Percentiles rank a stretch among this genome's conserved stretches.
These are phyloP conservation scores for Sylvicola fuscatus DNA, from an alignment of 2,888 invertebrate genomes.

Conservation along the genomic window DNA sequence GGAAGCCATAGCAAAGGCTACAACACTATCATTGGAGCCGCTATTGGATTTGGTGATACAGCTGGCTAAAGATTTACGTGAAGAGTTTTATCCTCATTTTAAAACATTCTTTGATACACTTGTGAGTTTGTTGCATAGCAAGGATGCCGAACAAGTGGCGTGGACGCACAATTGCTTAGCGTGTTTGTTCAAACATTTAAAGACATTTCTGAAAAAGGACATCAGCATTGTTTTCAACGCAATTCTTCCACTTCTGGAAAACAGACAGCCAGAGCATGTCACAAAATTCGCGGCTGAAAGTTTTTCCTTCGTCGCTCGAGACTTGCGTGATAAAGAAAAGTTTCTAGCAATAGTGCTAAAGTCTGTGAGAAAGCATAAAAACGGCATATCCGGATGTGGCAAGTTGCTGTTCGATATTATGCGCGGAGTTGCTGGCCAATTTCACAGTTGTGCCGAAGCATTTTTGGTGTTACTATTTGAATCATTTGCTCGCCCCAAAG, in stretches of 20 bases:
- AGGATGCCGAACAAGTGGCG: slow-evolving; percentile 70
- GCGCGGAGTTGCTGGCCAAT: slow-evolving; percentile 60
- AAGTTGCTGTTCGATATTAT: slow-evolving; percentile 75
- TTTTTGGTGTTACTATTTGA: slow-evolving; percentile 47
- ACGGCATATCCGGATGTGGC: slow-evolving; percentile 64
- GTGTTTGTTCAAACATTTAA: slow-evolving; percentile 74
- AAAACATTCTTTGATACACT: slow-evolving; percentile 51
- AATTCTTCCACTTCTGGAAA: slow-evolving; percentile 53
- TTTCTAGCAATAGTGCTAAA: slow-evolving; percentile 49
- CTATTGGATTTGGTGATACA: slow-evolving; percentile 55
- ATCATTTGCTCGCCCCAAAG: slow-evolving; percentile 21
- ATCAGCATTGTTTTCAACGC: slow-evolving; percentile 48
- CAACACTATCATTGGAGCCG: slow-evolving; percentile 56
- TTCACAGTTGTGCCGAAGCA: slow-evolving; percentile 63
- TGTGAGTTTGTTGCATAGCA: slow-evolving; percentile 46
- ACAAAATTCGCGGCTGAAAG: slow-evolving; percentile 90
- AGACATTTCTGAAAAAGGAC: slow-evolving; percentile 63
- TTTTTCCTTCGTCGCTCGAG: slow-evolving; percentile 84
- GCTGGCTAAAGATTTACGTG: slow-evolving; percentile 65
- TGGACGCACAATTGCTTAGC: slow-evolving; percentile 72
- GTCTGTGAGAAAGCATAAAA: slow-evolving; percentile 43
- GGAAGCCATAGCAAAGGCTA: slow-evolving; percentile 49
- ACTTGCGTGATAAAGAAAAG: slow-evolving; percentile 57
- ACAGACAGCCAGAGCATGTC: slow-evolving; percentile 57
- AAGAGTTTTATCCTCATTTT: slow-evolving; percentile 78